Percentiles rank a stretch among this genome's conserved stretches.
Conservation (phyloP, 2,888 invertebrate species). For the Chromoteleia sp. region DNA sequence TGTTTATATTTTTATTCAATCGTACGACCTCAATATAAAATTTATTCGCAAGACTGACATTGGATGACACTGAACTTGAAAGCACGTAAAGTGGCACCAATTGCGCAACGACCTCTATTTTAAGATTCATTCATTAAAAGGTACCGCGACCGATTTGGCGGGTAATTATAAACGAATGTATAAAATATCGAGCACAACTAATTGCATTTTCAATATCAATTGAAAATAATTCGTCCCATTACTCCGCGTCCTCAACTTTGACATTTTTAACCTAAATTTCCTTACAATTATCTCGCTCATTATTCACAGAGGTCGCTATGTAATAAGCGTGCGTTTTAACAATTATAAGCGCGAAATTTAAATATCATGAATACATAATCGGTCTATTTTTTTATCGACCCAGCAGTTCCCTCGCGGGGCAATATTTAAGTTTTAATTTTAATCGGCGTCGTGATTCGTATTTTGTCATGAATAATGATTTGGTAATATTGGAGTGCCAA, state of each 20-base stretch:
- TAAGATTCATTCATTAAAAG: constrained; percentile 36
- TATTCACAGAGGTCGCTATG: constrained; percentile 4
- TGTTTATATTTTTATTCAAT: no score
- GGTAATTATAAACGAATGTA: constrained; percentile 27
- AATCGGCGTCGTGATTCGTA: not conserved
- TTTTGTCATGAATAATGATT: constrained; percentile 34
- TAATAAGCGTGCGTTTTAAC: not conserved
- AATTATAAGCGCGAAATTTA: no score
- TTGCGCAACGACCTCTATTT: constrained; percentile 40
- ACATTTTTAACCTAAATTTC: not conserved
- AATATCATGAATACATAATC: not conserved
- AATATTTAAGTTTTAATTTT: constrained; percentile 20
- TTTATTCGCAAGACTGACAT: constrained; percentile 9
- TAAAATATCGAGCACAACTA: constrained; percentile 29
- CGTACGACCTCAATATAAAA: not conserved
- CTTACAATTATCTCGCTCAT: not conserved
- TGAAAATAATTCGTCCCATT: not conserved
- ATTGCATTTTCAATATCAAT: constrained; percentile 16
- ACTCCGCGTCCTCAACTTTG: not conserved
- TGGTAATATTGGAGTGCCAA: constrained; percentile 38
- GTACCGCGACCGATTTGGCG: constrained; percentile 11
- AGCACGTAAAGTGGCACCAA: constrained; percentile 13
- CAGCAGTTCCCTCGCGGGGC: not conserved
- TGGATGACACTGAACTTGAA: constrained; percentile 41
- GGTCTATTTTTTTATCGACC: not conserved